Evolutionary conservation across 1,140 invertebrate species (phyloP).

Genomic region (Meteorus sp.): DNA sequence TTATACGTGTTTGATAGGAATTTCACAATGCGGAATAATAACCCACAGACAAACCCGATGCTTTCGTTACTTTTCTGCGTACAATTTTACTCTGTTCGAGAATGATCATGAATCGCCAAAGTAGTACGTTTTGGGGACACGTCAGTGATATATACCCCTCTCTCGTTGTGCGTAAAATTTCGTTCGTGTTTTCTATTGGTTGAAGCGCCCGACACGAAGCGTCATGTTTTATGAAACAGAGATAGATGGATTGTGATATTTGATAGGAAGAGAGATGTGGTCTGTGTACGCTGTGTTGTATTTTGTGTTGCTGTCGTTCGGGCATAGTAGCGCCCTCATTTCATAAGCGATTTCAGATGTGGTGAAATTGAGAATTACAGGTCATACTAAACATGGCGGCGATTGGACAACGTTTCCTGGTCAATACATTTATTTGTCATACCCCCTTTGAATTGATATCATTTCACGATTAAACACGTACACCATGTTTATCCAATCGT

Average conservation of each 20-base stretch:
- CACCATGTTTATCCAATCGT: too few species aligned
- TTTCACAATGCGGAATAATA: slow-evolving; percentile 1
- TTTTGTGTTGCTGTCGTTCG: neutral
- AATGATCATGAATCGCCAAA: slow-evolving; percentile 46
- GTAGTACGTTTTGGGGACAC: slow-evolving; percentile 49
- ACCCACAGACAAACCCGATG: too few species aligned
- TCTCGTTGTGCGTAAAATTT: slow-evolving; percentile 36
- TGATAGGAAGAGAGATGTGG: neutral
- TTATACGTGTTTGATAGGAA: slow-evolving; percentile 7
- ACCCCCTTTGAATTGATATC: too few species aligned
- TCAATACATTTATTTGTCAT: neutral
- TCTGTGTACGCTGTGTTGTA: too few species aligned
- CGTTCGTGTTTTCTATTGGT: slow-evolving; percentile 39
- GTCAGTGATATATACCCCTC: slow-evolving; percentile 58
- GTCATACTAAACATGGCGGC: neutral
- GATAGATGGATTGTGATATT: neutral
- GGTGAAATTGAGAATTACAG: neutral
- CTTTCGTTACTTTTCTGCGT: slow-evolving; percentile 21
- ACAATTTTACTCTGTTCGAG: slow-evolving; percentile 31
- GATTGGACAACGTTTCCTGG: neutral
- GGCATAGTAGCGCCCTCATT: neutral
- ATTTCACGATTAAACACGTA: too few species aligned
- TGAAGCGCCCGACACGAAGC: slow-evolving; percentile 21
- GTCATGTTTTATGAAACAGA: slow-evolving; percentile 29
- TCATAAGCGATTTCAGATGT: too few species aligned